Percentiles rank a stretch among this genome's conserved stretches.
These are phyloP conservation scores for Bedellia somnulentella DNA, from an alignment of 2,888 invertebrate genomes.

Conservation along the genomic window DNA sequence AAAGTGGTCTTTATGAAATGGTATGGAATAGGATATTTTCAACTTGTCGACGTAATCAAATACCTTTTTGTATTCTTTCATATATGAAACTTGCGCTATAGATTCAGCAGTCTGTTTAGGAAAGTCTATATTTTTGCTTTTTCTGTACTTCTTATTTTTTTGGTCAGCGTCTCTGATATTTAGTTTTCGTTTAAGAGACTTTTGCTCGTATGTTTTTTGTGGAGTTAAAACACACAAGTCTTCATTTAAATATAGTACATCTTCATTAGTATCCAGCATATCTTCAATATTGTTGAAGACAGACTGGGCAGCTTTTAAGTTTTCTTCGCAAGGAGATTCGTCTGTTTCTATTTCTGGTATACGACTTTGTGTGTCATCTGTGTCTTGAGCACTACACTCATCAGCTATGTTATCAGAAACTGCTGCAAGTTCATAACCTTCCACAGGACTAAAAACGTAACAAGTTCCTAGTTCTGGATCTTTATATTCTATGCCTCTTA, in stretches of 20 bases:
- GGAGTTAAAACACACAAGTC: no score
- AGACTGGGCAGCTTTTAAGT: no score
- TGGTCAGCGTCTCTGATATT: constrained; percentile 9
- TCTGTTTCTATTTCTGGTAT: no score
- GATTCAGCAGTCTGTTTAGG: constrained; percentile 21
- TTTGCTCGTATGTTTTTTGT: constrained; percentile 22
- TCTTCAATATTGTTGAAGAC: no score
- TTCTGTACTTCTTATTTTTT: constrained; percentile 27
- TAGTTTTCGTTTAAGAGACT: constrained; percentile 18
- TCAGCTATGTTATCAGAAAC: constrained; percentile 2
- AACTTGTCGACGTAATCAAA: constrained; percentile 33
- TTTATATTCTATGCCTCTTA: constrained; percentile 26
- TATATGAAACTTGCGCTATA: constrained; percentile 21
- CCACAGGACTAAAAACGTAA: constrained; percentile 18
- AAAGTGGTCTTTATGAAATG: constrained; percentile 35
- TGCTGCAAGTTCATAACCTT: constrained; percentile 1
- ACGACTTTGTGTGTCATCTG: no score
- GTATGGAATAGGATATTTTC: constrained; percentile 37
- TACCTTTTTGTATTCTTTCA: constrained; percentile 28
- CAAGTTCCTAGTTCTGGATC: constrained; percentile 24
- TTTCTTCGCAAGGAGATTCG: no score
- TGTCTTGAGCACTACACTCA: no score
- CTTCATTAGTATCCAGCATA: neutral
- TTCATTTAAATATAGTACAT: no score
- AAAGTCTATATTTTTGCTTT: constrained; percentile 39